phyloP scores from a whole-genome alignment of 2,113 vertebrate genomes.

The Centrocercus urophasianus region DNA sequence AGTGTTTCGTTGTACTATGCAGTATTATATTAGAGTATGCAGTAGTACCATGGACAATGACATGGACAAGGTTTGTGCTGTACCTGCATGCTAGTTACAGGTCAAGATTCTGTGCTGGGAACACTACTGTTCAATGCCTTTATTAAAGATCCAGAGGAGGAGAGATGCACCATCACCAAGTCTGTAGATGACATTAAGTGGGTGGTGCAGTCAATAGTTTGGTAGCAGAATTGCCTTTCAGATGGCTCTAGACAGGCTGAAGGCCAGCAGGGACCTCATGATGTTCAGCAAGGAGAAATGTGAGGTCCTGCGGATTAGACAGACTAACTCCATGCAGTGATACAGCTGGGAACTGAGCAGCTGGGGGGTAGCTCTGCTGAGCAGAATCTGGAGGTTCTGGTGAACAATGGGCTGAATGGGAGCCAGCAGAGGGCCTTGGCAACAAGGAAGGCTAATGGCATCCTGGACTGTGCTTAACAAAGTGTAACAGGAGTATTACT shows the following conservation, averaged over 20 bases:
- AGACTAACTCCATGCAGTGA: background rate
- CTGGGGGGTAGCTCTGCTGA: background rate
- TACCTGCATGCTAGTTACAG: background rate
- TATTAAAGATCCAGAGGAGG: background rate
- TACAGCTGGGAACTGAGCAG: fast-evolving
- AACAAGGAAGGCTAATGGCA: background rate
- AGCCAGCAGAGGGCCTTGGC: background rate
- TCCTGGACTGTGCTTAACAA: background rate
- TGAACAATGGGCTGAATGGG: background rate
- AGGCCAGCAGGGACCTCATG: background rate
- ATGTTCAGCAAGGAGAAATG: background rate
- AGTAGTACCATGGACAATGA: background rate
- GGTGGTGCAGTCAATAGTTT: fast-evolving
- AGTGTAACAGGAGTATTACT: background rate
- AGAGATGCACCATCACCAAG: background rate
- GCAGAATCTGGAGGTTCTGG: background rate
- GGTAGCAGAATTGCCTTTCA: background rate
- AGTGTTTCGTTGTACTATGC: fast-evolving
- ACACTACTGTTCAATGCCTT: background rate
- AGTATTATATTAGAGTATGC: background rate
- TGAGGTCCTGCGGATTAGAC: background rate
- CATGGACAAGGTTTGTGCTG: background rate
- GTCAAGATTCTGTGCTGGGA: background rate
- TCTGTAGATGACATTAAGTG: background rate
- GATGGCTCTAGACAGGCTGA: background rate